Percentiles rank a stretch among this genome's conserved stretches.
phyloP scores from a whole-genome alignment of 1,140 invertebrate genomes.

The Cryptotermes secundus region DNA sequence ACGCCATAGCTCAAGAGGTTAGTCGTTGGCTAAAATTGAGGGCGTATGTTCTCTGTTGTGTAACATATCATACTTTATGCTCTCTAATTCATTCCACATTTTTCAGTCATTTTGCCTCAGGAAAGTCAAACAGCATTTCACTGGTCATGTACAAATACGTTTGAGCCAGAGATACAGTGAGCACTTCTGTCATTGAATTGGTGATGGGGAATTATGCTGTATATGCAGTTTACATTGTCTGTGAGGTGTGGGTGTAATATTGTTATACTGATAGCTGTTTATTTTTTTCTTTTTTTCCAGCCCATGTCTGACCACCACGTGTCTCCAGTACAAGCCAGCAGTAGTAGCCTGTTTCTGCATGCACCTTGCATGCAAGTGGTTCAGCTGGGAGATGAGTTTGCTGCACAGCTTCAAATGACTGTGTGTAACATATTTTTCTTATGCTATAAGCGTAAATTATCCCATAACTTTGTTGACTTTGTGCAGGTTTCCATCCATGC shows the following conservation, averaged over 20 bases:
- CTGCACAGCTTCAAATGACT: no score
- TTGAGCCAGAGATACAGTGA: not conserved
- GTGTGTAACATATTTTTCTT: no score
- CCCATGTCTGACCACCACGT: conserved; percentile 95
- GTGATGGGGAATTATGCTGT: no score
- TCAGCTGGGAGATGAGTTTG: conserved; percentile 81
- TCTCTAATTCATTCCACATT: not conserved
- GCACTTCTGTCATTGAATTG: no score
- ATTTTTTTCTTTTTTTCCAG: conserved; percentile 63
- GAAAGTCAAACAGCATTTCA: not conserved
- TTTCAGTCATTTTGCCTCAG: not conserved
- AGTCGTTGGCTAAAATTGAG: no score
- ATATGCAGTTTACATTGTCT: not conserved
- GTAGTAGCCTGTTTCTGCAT: conserved; percentile 97
- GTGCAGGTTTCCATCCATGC: no score
- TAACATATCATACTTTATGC: no score
- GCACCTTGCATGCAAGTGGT: conserved; percentile 95
- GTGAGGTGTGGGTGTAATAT: not conserved
- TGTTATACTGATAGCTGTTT: not conserved
- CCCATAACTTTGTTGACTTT: no score
- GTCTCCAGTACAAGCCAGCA: conserved; percentile 91
- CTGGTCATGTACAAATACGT: no score
- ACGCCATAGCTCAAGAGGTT: no score
- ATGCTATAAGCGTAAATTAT: no score
- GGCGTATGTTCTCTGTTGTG: not conserved